These are phyloP conservation scores for Acleris literana DNA, from an alignment of 2,888 invertebrate species.

Conservation along the genomic window DNA sequence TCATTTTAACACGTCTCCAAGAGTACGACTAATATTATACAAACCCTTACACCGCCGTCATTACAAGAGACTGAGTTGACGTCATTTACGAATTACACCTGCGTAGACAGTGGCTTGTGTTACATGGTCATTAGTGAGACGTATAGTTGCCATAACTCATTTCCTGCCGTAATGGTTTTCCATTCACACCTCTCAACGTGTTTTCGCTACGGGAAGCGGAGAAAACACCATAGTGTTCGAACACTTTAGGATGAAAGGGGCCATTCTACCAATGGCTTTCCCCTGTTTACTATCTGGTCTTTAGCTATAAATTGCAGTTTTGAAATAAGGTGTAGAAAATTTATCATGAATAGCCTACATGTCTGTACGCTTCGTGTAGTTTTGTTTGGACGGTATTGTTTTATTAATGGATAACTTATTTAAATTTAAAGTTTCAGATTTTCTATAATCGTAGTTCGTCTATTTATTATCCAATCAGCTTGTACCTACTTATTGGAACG, in stretches of 20 bases:
- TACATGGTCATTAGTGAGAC: constrained; percentile 55
- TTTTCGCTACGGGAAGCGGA: constrained; percentile 29
- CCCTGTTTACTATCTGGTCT: no score
- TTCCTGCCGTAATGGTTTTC: constrained; percentile 61
- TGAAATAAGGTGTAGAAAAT: no score
- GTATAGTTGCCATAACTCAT: constrained; percentile 67
- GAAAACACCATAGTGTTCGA: constrained; percentile 15
- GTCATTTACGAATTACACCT: constrained; percentile 44
- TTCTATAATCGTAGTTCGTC: no score
- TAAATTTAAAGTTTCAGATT: no score
- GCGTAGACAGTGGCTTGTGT: constrained; percentile 36
- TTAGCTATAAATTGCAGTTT: no score
- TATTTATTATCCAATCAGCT: no score
- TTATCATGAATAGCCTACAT: no score
- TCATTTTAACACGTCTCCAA: background rate
- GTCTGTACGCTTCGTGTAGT: no score
- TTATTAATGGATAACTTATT: no score
- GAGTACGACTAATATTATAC: background rate
- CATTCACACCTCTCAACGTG: constrained; percentile 54
- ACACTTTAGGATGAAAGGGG: background rate
- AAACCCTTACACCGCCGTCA: constrained; percentile 11
- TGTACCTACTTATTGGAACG: no score
- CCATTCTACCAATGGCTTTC: background rate
- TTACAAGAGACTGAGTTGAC: constrained; percentile 41
- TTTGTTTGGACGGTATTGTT: no score